Conservation (phyloP, 1,140 invertebrate species). For the Oncopeltus fasciatus region DNA sequence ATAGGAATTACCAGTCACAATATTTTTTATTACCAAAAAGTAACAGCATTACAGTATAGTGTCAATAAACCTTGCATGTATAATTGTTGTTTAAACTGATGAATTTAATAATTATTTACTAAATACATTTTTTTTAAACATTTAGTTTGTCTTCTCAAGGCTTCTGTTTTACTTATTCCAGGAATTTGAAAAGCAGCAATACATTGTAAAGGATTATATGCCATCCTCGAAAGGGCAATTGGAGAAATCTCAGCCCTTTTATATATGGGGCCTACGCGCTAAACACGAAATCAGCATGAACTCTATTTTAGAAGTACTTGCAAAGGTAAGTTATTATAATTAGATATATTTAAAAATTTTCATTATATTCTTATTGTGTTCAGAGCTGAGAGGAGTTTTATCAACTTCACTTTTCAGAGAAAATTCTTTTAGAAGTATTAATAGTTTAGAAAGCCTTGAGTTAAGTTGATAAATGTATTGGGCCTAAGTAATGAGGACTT, state of each 20-base stretch:
- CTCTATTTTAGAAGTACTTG: background rate
- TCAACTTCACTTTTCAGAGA: no score
- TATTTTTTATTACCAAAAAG: background rate
- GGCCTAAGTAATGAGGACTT: background rate
- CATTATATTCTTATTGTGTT: background rate
- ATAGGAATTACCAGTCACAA: no score
- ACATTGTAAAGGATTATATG: constrained; percentile 1
- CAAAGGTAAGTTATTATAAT: background rate
- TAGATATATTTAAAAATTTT: background rate
- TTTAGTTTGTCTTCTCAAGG: no score
- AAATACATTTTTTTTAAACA: no score
- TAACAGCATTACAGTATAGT: background rate
- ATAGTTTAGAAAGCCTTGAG: background rate
- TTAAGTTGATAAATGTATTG: background rate
- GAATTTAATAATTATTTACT: no score
- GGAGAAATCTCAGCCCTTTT: constrained; percentile 2
- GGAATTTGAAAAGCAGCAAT: constrained; percentile 5
- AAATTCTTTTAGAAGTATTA: no score
- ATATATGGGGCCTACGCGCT: background rate
- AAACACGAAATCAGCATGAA: constrained; percentile 5
- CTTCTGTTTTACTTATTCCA: background rate
- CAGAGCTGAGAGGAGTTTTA: no score
- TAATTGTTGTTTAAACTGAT: background rate
- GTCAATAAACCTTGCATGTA: background rate
- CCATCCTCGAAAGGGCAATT: background rate